Conservation (phyloP, 35 echinoderm and acorn worm genomes). For the Patiria miniata region DNA sequence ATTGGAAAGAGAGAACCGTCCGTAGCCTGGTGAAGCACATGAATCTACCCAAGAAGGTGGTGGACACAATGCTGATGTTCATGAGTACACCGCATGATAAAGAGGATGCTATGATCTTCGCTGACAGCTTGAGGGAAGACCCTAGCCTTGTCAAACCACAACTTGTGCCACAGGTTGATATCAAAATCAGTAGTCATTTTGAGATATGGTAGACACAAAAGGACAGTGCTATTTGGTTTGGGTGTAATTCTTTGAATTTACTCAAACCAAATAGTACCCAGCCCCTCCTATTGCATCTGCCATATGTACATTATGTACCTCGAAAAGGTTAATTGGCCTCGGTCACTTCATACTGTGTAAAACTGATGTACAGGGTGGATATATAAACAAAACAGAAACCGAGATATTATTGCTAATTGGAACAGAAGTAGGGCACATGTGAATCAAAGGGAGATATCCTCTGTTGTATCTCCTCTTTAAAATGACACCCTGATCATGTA, state of each 20-base stretch:
- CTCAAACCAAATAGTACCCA: background rate
- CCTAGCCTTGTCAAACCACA: conserved; percentile 40
- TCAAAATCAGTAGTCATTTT: background rate
- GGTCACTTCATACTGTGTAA: no score
- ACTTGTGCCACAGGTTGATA: conserved; percentile 51
- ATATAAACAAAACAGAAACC: no score
- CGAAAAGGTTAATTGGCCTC: no score
- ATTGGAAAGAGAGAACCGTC: conserved; percentile 56
- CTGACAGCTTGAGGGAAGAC: conserved; percentile 35
- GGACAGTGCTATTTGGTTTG: background rate
- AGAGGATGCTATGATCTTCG: conserved; percentile 39
- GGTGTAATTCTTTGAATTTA: background rate
- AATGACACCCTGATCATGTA: no score
- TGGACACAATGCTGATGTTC: conserved; percentile 51
- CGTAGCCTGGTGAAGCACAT: conserved; percentile 51
- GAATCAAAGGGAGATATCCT: no score
- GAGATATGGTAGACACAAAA: background rate
- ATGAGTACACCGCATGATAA: conserved; percentile 19
- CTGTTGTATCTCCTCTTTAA: no score
- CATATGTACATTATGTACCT: no score
- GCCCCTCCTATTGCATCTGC: background rate
- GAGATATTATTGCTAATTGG: no score
- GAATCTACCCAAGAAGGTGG: conserved; percentile 45
- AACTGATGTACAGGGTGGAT: no score
- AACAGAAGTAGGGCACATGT: no score